Percentiles rank a stretch among this genome's conserved stretches.
Conservation (phyloP, 2,797 vertebrate genomes). For the Echeneis naucrates region DNA sequence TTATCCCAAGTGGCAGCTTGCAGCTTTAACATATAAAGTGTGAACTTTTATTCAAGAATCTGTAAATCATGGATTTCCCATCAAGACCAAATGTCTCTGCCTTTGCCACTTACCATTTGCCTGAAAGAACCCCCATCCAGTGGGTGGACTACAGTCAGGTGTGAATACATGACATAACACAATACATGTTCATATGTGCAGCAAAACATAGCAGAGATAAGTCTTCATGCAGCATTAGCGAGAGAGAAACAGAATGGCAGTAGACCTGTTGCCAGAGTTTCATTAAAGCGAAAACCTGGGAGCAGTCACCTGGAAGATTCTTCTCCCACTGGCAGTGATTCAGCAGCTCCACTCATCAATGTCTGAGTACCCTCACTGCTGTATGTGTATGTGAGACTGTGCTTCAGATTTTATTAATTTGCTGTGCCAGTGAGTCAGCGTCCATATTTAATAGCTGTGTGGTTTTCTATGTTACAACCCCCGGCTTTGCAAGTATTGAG, state of each 20-base stretch:
- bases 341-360: slow-evolving; percentile 22
- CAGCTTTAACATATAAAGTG: too few species aligned
- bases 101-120: too few species aligned
- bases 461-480: slow-evolving; percentile 48
- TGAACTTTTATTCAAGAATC: too few species aligned
- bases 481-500: slow-evolving; percentile 37
- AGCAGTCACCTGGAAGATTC: slow-evolving; percentile 3
- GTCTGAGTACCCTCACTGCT: slow-evolving; percentile 15
- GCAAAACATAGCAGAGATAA: slow-evolving; percentile 21
- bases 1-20: too few species aligned
- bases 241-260: slow-evolving; percentile 18
- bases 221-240: slow-evolving; percentile 41
- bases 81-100: background rate
- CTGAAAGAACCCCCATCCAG: slow-evolving; percentile 31
- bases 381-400: slow-evolving; percentile 4
- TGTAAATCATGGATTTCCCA: background rate
- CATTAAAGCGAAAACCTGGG: slow-evolving; percentile 20
- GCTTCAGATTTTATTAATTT: slow-evolving; percentile 48
- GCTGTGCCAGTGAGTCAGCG: slow-evolving; percentile 46
- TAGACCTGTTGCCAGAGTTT: background rate
- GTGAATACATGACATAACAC: slow-evolving; percentile 8
- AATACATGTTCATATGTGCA: slow-evolving; percentile 22
- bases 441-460: slow-evolving; percentile 57
- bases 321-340: slow-evolving; percentile 15
- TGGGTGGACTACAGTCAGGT: background rate